Base-by-base conservation (phyloP, 1,140 invertebrate genomes). In the Listronotus bonariensis region DNA sequence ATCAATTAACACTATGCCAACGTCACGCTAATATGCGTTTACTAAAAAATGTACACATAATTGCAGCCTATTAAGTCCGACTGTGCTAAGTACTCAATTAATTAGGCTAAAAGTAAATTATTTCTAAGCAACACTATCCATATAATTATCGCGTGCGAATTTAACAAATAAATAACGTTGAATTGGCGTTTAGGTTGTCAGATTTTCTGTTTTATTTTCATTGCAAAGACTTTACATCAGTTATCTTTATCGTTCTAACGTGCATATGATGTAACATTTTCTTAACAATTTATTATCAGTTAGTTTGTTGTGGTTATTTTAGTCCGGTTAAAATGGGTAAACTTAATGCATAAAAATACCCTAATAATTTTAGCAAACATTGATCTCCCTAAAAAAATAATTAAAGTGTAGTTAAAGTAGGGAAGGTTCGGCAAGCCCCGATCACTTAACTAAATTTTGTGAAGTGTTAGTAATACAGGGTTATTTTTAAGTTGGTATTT, bases 61-160 rank as follows among this genome's bases (percentile, higher is more conserved):
- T 58, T 58, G 43, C 55, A 26, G 26, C 26, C 26, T 42, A 58
- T 58, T 48, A 58, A 55, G 53, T 36, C 40, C 20, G 38, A 20
- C 40, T 55, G 53, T n/a, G 53, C 20, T 55, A 55, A 58, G 42
- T 38, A 58, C 55, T 58, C 46, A 58, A 58, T 58, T 58, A 58
- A 58, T 58, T 58, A 58, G 45, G 43, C 41, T 46, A 42, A 58
- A 46, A 58, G 55, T 58, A 36, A 58, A 58, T 46, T 58, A 58
- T 58, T 58, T 58, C 55, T 58, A 58, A 58, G 36, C 43, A 58
- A 20, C 45, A 31, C 42, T 36, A 46, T 46, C 31, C 43, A 38
- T 45, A 58, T 58, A 45, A 58, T 58, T 58, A 58, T 58, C 43
- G 55, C 55, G 45, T 48, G 43, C 55, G 32, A 48, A 15, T 42